Evolutionary conservation across 2,888 invertebrate species (phyloP).

Genomic region (Tipula confusa): DNA sequence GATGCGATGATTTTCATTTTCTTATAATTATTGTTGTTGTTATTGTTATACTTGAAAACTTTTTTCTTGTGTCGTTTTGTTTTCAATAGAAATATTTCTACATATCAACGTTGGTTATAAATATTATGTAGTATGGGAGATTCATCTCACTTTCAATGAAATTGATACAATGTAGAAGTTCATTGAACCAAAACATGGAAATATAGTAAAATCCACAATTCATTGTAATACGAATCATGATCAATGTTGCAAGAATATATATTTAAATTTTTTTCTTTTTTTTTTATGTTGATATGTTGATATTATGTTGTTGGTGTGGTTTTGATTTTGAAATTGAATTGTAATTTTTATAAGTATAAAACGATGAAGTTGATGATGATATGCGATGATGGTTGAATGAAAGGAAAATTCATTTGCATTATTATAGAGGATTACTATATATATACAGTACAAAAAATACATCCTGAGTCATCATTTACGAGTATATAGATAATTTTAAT

Average conservation of each 20-base stretch:
- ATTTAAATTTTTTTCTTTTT: background rate
- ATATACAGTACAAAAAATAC: background rate
- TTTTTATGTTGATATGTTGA: background rate
- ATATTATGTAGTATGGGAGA: background rate
- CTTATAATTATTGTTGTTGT: background rate
- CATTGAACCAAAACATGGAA: background rate
- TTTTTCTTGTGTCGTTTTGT: background rate
- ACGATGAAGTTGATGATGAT: background rate
- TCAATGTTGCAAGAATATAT: constrained; percentile 3
- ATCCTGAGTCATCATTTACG: background rate
- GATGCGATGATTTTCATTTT: background rate
- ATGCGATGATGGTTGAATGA: background rate
- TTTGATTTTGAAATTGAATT: background rate
- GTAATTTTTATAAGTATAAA: background rate
- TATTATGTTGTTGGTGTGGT: background rate
- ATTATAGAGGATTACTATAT: background rate
- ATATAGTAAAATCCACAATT: background rate
- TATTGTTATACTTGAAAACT: background rate
- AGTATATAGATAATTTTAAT: background rate
- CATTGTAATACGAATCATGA: constrained; percentile 1
- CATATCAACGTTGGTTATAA: background rate
- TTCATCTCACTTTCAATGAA: constrained; percentile 20
- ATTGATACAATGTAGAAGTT: constrained; percentile 12
- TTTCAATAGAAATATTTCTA: background rate
- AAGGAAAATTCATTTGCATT: background rate